Percentiles rank a stretch among this genome's conserved stretches.
phyloP scores from a whole-genome alignment of 2,113 vertebrate genomes.

The Hippocampus zosterae region DNA sequence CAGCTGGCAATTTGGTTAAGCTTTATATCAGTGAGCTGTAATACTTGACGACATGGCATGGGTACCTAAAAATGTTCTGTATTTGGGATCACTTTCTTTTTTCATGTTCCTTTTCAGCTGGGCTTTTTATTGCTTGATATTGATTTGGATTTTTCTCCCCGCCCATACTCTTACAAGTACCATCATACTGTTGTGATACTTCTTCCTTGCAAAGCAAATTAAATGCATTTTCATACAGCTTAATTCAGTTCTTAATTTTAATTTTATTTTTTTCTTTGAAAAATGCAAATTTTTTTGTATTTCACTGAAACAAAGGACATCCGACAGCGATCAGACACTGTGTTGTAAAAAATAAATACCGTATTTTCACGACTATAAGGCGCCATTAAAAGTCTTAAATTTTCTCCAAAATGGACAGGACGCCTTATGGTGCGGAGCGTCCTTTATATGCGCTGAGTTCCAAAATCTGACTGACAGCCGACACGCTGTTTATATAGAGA shows the following conservation, averaged over 20 bases:
- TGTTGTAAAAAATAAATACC: not conserved
- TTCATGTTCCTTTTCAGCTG: constrained; percentile 66
- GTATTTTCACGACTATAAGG: too few relatives aligned
- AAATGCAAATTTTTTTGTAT: not conserved
- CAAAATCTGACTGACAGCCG: too few relatives aligned
- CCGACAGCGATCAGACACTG: not conserved
- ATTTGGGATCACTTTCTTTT: constrained; percentile 36
- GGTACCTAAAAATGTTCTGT: constrained; percentile 50
- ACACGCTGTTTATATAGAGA: too few relatives aligned
- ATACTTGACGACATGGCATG: constrained; percentile 67
- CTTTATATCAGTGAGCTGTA: constrained; percentile 20
- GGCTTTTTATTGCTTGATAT: not conserved
- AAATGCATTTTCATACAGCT: constrained; percentile 74
- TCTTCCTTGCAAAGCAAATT: constrained; percentile 75
- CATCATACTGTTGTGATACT: constrained; percentile 71
- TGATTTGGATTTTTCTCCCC: not conserved
- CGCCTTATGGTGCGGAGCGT: too few relatives aligned
- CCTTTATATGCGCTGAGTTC: too few relatives aligned
- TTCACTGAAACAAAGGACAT: not conserved
- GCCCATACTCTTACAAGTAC: constrained; percentile 31
- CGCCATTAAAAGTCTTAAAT: too few relatives aligned
- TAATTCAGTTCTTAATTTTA: not conserved
- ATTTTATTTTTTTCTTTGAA: not conserved
- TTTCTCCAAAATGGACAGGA: too few relatives aligned
- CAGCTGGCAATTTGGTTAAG: constrained; percentile 38